These are phyloP conservation scores for Cololabis saira DNA, from an alignment of 2,113 vertebrate genomes.

Conservation along the genomic window DNA sequence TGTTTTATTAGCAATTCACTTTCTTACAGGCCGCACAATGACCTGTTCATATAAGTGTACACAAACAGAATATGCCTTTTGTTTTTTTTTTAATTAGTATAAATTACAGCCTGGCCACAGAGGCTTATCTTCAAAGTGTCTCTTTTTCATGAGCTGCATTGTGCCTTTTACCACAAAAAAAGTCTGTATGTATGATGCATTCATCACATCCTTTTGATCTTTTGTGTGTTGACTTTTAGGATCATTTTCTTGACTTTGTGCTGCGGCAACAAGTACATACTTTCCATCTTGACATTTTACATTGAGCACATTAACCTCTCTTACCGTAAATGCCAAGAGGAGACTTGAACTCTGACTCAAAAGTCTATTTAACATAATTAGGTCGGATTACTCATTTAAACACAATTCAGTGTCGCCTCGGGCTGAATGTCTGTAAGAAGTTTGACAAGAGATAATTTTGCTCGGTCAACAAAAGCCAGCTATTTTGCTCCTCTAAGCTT, in stretches of 20 bases:
- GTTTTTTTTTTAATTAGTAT: too few species aligned
- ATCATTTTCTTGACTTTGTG: slow-evolving; percentile 12
- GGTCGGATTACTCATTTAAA: slow-evolving; percentile 50
- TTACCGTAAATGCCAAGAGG: slow-evolving; percentile 31
- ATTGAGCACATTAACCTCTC: slow-evolving; percentile 20
- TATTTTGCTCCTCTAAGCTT: slow-evolving; percentile 16
- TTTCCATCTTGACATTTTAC: slow-evolving; percentile 24
- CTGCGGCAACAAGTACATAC: slow-evolving; percentile 3
- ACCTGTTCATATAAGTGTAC: too few species aligned
- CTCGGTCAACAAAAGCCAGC: slow-evolving; percentile 27
- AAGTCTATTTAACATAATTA: slow-evolving; percentile 47
- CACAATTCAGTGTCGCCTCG: slow-evolving; percentile 24
- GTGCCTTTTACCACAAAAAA: slow-evolving; percentile 6
- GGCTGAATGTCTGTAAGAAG: slow-evolving; percentile 34
- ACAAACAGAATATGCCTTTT: too few species aligned
- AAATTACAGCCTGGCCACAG: too few species aligned
- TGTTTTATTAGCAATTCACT: too few species aligned
- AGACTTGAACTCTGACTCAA: slow-evolving; percentile 34
- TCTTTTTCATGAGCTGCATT: slow-evolving; percentile 13
- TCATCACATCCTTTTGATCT: slow-evolving; percentile 3
- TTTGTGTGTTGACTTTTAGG: background rate
- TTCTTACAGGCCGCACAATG: too few species aligned
- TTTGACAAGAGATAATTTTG: slow-evolving; percentile 31
- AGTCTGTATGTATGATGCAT: slow-evolving; percentile 1
- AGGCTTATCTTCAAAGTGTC: background rate